Conservation (phyloP, 2,888 invertebrate species). For the Drosophila kokeensis region DNA sequence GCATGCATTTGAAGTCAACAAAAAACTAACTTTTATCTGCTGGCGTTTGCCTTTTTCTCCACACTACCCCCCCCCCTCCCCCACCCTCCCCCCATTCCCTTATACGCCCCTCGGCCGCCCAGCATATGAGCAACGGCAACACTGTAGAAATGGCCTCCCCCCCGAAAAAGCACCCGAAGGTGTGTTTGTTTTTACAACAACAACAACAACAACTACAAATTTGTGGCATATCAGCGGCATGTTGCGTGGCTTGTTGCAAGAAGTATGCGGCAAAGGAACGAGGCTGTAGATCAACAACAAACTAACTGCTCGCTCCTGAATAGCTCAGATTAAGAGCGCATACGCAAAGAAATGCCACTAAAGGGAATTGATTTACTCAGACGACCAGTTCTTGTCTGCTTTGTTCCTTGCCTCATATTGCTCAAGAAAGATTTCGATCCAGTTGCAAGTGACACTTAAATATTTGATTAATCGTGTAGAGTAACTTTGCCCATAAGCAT, state of each 20-base stretch:
- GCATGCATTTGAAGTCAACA: conserved; percentile 77
- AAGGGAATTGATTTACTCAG: conserved; percentile 82
- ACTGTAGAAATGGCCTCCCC: conserved; percentile 31
- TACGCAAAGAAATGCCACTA: conserved; percentile 64
- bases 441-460: conserved; percentile 29
- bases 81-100: not conserved
- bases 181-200: conserved; percentile 72
- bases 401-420: not conserved
- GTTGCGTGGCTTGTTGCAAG: conserved; percentile 63
- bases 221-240: conserved; percentile 80
- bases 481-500: conserved; percentile 1
- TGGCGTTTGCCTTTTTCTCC: conserved; percentile 15
- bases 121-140: conserved; percentile 40
- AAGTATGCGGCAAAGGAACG: conserved; percentile 14
- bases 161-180: conserved; percentile 76
- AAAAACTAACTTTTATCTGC: conserved; percentile 74
- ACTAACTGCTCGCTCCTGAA: conserved; percentile 6
- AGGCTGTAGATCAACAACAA: conserved; percentile 1
- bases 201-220: conserved; percentile 63
- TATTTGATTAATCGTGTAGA: conserved; percentile 20
- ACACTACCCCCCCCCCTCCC: not conserved
- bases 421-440: conserved; percentile 4
- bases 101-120: not conserved
- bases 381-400: conserved; percentile 24
- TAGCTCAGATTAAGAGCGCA: conserved; percentile 50